Evolutionary conservation across 2,888 invertebrate genomes (phyloP).

Genomic region (Temnothorax rugatulus): DNA sequence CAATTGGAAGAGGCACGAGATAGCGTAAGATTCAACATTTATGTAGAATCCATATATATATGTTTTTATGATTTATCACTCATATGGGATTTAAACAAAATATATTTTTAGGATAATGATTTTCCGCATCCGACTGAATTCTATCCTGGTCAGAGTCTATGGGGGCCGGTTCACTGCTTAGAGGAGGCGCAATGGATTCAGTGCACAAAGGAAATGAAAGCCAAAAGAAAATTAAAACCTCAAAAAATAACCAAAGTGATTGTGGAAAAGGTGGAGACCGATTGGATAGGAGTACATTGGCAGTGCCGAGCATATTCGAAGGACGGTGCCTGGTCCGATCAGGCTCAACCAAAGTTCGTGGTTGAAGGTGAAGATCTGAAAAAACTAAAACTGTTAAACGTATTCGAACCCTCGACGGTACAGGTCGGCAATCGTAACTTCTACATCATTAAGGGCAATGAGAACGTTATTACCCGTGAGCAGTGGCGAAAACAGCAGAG

Average conservation of each 20-base stretch:
- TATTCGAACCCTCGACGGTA: constrained; percentile 94
- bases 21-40: constrained; percentile 84
- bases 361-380: constrained; percentile 93
- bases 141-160: constrained; percentile 92
- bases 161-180: constrained; percentile 91
- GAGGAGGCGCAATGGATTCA: constrained; percentile 94
- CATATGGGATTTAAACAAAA: neutral
- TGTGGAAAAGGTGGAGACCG: constrained; percentile 94
- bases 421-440: constrained; percentile 96
- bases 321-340: constrained; percentile 88
- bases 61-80: constrained; percentile 74
- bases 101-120: constrained; percentile 86
- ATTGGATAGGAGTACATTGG: constrained; percentile 95
- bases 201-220: constrained; percentile 91
- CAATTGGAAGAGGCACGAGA: constrained; percentile 91
- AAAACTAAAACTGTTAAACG: constrained; percentile 93
- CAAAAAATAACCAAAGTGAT: constrained; percentile 88
- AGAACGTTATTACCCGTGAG: constrained; percentile 91
- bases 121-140: constrained; percentile 88
- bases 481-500: constrained; percentile 90
- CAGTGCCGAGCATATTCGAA: constrained; percentile 92
- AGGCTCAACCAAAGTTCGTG: constrained; percentile 90
- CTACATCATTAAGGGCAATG: constrained; percentile 92
- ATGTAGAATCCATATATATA: neutral
- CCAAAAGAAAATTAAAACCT: constrained; percentile 84